A percentile compares a stretch with the other conserved stretches of the same genome.
phyloP scores from a whole-genome alignment of 2,113 vertebrate genomes.

The Salvelinus sp. region DNA sequence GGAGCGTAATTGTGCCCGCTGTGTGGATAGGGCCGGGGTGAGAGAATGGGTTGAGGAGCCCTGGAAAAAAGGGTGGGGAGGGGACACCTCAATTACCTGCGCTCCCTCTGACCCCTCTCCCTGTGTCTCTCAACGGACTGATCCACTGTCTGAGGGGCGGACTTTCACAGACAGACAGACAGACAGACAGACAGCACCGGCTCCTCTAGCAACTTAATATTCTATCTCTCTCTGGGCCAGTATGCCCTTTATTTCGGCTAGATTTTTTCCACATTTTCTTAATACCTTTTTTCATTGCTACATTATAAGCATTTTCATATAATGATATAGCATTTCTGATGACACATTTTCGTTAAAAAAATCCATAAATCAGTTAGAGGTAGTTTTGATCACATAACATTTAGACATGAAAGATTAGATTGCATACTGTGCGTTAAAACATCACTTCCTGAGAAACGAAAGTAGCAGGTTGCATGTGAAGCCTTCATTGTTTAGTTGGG shows the following conservation, averaged over 20 bases:
- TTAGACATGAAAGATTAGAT: constrained; percentile 29
- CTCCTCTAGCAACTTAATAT: constrained; percentile 55
- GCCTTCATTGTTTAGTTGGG: constrained; percentile 66
- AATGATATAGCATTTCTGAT: neutral
- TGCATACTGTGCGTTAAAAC: constrained; percentile 16
- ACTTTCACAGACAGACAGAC: constrained; percentile 67
- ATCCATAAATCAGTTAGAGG: no score
- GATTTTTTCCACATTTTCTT: constrained; percentile 23
- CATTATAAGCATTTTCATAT: constrained; percentile 24
- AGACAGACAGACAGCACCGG: constrained; percentile 63
- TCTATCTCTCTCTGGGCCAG: constrained; percentile 35
- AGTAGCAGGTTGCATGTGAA: constrained; percentile 60
- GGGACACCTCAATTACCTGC: constrained; percentile 82
- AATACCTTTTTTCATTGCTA: constrained; percentile 31
- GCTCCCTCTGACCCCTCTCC: constrained; percentile 69
- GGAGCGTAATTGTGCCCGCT: constrained; percentile 77
- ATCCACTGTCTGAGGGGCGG: constrained; percentile 63
- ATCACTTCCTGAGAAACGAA: constrained; percentile 46
- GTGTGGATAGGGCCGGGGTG: constrained; percentile 69
- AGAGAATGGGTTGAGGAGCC: constrained; percentile 72
- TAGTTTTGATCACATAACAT: constrained; percentile 46
- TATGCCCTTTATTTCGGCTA: constrained; percentile 60
- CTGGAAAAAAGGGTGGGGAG: constrained; percentile 70
- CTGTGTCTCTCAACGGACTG: constrained; percentile 64
- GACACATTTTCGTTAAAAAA: neutral